Base-by-base conservation (phyloP, 23 tunicate genomes). In the Diplosoma virens region DNA sequence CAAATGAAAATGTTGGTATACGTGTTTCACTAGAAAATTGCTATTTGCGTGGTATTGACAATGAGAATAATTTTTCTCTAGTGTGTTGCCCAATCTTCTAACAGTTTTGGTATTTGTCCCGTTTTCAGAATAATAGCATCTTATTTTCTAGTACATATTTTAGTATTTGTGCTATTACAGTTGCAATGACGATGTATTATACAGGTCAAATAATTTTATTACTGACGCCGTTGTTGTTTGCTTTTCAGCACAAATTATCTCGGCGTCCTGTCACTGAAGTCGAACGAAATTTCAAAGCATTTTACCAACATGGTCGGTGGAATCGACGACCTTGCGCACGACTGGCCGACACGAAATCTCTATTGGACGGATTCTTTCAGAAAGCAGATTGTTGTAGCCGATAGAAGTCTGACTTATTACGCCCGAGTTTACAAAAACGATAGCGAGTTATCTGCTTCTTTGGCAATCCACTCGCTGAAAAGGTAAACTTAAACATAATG, bases 271-370 rank as follows among this genome's bases (percentile, higher is more conserved):
- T 61, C 69, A 27, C 35, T 61, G 9, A 61, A 29, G 35, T 27
- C 35, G n/a, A 22, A 29, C 6, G 6, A 18, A 4, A 29, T 61
- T 7, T 5, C 69, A 14, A 6, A 6, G 21, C 34, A 27, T 35
- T 4, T 61, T 84, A 28, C 58, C 4, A 73, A 79, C 22, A 67
- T 76, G 73, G 65, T 67, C 27, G 56, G n/a, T 35, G 83, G 90
- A 7, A 67, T 84, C 55, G 78, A 84, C 63, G 67, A 82, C 3
- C 35, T 84, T 21, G 54, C 82, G 1, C 75, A 65, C 0, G 90
- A 84, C 41, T 84, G 83, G 83, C 34, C 71, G 16, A 79, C 90
- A 16, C 79, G 90, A 20, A 84, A 84, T 58, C 47, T 84, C 0
- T 84, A 84, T 52, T 77, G 83, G 90, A 24, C 79, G 1, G 90